These are phyloP conservation scores for Pachliopta kotzebuea DNA, from an alignment of 2,888 invertebrate genomes.

Conservation along the genomic window DNA sequence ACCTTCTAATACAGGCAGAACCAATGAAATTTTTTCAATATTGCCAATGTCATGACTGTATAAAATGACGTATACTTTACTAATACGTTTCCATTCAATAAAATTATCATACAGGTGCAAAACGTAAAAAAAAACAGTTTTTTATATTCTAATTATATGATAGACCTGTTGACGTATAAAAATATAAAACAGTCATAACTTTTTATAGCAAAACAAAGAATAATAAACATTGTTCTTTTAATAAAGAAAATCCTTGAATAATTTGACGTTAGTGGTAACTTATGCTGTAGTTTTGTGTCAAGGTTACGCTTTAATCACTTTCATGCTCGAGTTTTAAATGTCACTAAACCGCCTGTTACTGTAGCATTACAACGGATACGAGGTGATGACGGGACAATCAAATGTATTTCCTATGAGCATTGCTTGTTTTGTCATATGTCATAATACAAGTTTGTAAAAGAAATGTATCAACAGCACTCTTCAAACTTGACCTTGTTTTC, in stretches of 20 bases:
- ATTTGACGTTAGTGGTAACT: not conserved
- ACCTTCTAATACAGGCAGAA: too few species aligned
- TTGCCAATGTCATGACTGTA: not conserved
- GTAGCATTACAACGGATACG: not conserved
- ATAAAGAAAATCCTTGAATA: not conserved
- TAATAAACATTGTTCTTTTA: not conserved
- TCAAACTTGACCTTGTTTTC: not conserved
- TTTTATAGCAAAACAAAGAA: not conserved
- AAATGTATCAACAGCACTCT: not conserved
- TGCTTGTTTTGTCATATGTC: not conserved
- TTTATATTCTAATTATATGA: not conserved
- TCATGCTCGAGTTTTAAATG: not conserved
- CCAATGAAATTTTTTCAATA: not conserved
- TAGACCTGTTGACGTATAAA: not conserved
- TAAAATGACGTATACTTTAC: not conserved
- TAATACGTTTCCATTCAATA: not conserved
- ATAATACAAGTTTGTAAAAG: not conserved
- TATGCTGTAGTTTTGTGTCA: conserved; percentile 1
- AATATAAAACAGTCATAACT: conserved; percentile 1
- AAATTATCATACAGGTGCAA: not conserved
- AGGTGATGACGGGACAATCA: not conserved
- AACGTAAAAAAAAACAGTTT: too few species aligned
- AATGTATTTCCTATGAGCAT: not conserved
- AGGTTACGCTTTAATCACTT: conserved; percentile 1
- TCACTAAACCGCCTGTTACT: conserved; percentile 1